Base-by-base conservation (phyloP, 37 sponge, comb jelly and placozoan species). In the Spongilla lacustris region DNA sequence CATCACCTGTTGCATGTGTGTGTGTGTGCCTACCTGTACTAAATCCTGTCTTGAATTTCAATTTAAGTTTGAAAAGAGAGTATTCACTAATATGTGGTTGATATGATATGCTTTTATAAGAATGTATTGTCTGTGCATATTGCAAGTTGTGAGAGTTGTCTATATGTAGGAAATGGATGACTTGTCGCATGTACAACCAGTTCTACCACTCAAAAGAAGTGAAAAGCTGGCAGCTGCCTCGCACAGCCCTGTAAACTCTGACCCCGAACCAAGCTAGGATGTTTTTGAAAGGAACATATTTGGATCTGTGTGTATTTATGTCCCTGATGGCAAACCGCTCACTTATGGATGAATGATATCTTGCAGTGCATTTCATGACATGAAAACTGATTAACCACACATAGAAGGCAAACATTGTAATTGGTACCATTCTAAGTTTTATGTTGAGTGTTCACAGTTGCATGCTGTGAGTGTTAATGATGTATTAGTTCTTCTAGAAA, bases 131-230 rank as follows among this genome's bases (percentile, higher is more conserved):
- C 6, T 41, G 41, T 41, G 41, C 41, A 3, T 41, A 17, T 58
- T 58, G 4, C 1, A 58, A 17, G 58, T 17, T 14, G 12, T 14
- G 1, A 19, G 4, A 1, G 58, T 17, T 6, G 58, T 19, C 82
- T 73, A 31, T 30, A 32, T 58, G 38, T 33, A 91, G 91, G 83
- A 70, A 83, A 83, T 91, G 91, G 87, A 91, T 78, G 91, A 91
- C 75, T 38, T 91, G 27, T 91, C 91, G 12, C 76, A 82, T 50
- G 87, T 90, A 17, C 91, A 90, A 67, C 86, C 91, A 25, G 87
- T 90, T 19, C 48, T 81, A 11, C 50, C 89, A 1, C 50, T 33
- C 67, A 35, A 67, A 4, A 36, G 28, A 23, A 50, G 28, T 79
- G 58, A 66, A 21, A 25, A 29, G 19, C 33, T 35, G 6, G 35